These are phyloP conservation scores for Noturus placidus DNA, from an alignment of 2,113 vertebrate genomes.

Conservation along the genomic window DNA sequence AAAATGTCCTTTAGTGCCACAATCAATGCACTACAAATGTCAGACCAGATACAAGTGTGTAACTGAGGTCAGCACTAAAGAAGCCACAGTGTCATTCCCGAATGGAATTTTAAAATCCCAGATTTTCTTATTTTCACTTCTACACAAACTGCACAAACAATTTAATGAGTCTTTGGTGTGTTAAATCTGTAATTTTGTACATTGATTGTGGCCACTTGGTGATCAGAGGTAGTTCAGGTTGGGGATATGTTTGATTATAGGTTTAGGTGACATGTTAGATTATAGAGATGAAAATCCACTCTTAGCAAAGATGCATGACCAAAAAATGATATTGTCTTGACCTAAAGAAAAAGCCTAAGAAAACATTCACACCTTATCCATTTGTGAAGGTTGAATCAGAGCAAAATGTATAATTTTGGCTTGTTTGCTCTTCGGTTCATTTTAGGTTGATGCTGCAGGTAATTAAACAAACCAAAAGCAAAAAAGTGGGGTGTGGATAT, in stretches of 20 bases:
- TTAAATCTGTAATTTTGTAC: background rate
- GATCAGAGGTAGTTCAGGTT: background rate
- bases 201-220: background rate
- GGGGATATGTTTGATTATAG: background rate
- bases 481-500: background rate
- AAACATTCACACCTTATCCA: background rate
- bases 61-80: background rate
- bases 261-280: background rate
- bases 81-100: background rate
- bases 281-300: background rate
- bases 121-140: background rate
- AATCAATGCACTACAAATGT: slow-evolving; percentile 6
- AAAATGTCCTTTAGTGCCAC: background rate
- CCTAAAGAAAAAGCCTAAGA: background rate
- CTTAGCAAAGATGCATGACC: background rate
- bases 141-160: background rate
- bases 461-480: background rate
- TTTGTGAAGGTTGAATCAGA: background rate
- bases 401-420: background rate
- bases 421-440: background rate
- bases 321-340: background rate
- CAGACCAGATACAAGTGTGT: background rate
- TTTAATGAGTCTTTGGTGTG: background rate
- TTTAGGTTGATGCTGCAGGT: background rate
- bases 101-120: background rate